Base-by-base conservation (phyloP, 2,888 invertebrate genomes). In the Leptinotarsa haldemani region DNA sequence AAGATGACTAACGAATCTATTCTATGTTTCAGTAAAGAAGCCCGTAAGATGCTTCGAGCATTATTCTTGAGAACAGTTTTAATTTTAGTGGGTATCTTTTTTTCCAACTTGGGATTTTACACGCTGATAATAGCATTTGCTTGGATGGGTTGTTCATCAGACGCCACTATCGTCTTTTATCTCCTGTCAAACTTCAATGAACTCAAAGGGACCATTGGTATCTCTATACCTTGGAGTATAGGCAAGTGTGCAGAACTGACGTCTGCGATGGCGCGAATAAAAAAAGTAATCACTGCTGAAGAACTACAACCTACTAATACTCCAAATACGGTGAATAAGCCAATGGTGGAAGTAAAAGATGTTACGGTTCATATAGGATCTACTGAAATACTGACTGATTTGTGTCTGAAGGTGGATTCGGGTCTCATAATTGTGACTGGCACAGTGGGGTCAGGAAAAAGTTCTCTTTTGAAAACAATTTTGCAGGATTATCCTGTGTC, bases 131-230 rank as follows among this genome's bases (percentile, higher is more conserved):
- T 85, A 66, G 91, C 92, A 1, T 95, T 92, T 84, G 92, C 93
- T 48, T 87, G 94, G 61, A 88, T 92, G 1, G 93, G 93, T 30
- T 88, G 93, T 79, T 87, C 91, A 80, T 90, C 97, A 79, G 93
- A 92, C 5, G 94, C 97, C 12, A 94, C 96, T 84, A 91, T 91
- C 84, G 94, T 96, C 18, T 97, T 96, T 87, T 94, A 97, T 74
- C 91, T 96, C 69, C 93, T 95, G n/a, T 94, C 96, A 16, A 94
- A 97, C 85, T 97, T 95, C 88, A 96, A 95, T 83, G 93, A 95
- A 71, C 88, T 97, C 73, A 90, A 95, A 46, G 92, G 94, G 95
- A 47, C 92, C 94, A 81, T 93, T 94, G n/a, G 94, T 97, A 93
- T 96, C 15, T 95, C 94, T 87, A 94, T 97, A 81, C 97, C 97